Evolutionary conservation across 2,888 invertebrate genomes (phyloP).

Genomic region (Geotrupes spiniger): DNA sequence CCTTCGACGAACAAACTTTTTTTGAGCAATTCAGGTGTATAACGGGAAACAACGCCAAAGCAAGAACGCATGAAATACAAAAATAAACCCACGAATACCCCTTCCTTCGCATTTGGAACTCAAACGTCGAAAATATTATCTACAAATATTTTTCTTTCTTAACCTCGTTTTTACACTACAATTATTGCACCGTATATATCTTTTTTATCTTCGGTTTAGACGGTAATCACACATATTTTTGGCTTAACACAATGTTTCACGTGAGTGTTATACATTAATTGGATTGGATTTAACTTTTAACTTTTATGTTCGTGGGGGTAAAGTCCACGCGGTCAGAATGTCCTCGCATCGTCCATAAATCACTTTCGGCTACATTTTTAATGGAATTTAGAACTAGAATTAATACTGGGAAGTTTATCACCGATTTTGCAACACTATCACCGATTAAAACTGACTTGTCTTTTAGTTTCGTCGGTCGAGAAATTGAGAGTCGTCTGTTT

Average conservation of each 20-base stretch:
- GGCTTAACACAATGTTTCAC: conserved; percentile 15
- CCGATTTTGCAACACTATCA: conserved; percentile 23
- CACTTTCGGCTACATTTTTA: conserved; percentile 1
- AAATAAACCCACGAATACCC: conserved; percentile 7
- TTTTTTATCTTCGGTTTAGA: conserved; percentile 21
- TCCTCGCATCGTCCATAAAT: conserved; percentile 1
- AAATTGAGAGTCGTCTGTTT: neutral
- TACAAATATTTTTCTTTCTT: conserved; percentile 8
- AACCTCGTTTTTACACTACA: conserved; percentile 27
- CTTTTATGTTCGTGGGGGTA: neutral
- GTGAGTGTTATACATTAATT: conserved; percentile 8
- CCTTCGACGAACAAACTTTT: too few relatives aligned
- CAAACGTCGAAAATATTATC: conserved; percentile 13
- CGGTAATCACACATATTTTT: conserved; percentile 32
- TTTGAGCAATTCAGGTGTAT: conserved; percentile 32
- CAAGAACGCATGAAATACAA: conserved; percentile 8
- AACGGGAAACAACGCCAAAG: conserved; percentile 3
- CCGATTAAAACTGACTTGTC: conserved; percentile 21
- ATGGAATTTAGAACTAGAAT: conserved; percentile 4
- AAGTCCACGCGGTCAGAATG: too few relatives aligned
- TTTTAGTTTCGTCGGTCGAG: too few relatives aligned
- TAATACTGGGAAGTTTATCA: conserved; percentile 20
- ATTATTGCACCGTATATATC: conserved; percentile 34
- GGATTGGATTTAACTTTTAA: neutral
- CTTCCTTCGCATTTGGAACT: conserved; percentile 10